Base-by-base conservation (phyloP, 2,888 invertebrate genomes). In the Tiliacea citrago region DNA sequence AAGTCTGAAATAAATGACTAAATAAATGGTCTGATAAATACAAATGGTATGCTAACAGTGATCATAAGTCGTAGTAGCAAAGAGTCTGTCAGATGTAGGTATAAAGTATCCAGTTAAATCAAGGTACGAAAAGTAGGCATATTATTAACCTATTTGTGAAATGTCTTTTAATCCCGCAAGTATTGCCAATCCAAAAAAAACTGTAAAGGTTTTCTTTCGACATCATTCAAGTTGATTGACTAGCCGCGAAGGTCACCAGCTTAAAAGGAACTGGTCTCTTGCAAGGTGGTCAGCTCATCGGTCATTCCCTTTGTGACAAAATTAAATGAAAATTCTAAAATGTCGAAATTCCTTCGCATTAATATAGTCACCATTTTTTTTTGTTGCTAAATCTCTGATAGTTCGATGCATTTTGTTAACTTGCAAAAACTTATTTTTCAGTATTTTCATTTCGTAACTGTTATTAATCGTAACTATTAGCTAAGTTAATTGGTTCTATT, bases 281-380 rank as follows among this genome's bases (percentile, higher is more conserved):
- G 66, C 75, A 82, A 86, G 80, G 82, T 70, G 39, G 55, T 61
- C 77, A 39, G 39, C 42, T 77, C 86, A 78, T 83, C 86, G 85
- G 81, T 87, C 77, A 83, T 79, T 81, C 79, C 85, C 82, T 88
- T 76, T 68, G 73, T 79, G 78, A 57, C 47, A 72, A 75, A 79
- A 78, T 75, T 8, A 49, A 39, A 16, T 47, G 8, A 75, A 82
- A 77, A 66, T 47, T 58, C 5, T 0, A 69, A 68, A 67, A 71
- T 66, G 29, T 55, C 13, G 45, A 60, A 77, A 77, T 53, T 21
- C 3, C 5, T 5, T 10, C 53, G 12, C 18, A 47, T 51, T 35
- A 5, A n/a, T 21, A 29, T 53, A 35, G 1, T 35, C 12, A 35
- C 3, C 2, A 45, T 53, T 29, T 53, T 24, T 45, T 75, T 49